A percentile compares a stretch with the other conserved stretches of the same genome.
These are phyloP conservation scores for Ceyx cyanopectus DNA, from an alignment of 2,113 vertebrate species.

Conservation along the genomic window DNA sequence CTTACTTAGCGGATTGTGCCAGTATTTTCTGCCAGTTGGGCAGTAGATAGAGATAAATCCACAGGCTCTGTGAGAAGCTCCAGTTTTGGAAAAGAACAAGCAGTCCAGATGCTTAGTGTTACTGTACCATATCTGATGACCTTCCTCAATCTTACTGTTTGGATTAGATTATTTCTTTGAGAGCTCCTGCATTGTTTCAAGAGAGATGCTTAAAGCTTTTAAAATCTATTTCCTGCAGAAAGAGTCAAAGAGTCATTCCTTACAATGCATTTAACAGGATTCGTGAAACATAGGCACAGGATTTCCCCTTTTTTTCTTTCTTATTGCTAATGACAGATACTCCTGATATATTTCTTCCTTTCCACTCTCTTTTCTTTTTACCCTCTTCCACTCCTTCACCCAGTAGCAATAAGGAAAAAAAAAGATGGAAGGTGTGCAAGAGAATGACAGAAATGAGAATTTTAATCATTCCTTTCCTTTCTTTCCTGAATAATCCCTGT, in stretches of 20 bases:
- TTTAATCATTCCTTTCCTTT: background rate
- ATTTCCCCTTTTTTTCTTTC: background rate
- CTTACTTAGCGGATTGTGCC: background rate
- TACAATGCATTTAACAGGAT: background rate
- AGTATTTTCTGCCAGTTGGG: background rate
- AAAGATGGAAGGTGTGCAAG: background rate
- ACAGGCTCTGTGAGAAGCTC: background rate
- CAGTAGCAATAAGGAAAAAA: background rate
- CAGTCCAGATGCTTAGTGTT: background rate
- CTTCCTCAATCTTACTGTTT: background rate
- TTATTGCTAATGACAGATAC: background rate
- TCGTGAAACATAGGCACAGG: background rate
- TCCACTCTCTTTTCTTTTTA: background rate
- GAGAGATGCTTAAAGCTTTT: background rate
- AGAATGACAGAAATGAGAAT: background rate
- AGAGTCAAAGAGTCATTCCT: background rate
- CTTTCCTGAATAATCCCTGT: background rate
- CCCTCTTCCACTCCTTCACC: background rate
- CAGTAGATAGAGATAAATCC: background rate
- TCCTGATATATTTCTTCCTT: background rate
- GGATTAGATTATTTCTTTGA: background rate
- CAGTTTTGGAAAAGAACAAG: background rate
- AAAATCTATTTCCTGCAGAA: background rate
- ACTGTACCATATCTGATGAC: background rate
- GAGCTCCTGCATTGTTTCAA: background rate